Base-by-base conservation (phyloP, 2,113 vertebrate genomes). In the Heterotilapia buettikoferi region DNA sequence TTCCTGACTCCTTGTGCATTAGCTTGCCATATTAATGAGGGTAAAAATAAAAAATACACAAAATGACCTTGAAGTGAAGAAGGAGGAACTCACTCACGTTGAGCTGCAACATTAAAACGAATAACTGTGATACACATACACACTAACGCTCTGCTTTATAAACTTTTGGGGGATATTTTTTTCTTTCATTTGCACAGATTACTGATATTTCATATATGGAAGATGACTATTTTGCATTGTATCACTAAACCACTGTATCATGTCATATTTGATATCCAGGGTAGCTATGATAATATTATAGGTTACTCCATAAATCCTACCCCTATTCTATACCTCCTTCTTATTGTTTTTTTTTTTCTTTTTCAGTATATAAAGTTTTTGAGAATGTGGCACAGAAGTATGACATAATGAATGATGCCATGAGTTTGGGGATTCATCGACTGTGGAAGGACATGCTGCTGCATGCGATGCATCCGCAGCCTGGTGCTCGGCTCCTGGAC, bases 341-440 rank as follows among this genome's bases (percentile, higher is more conserved):
- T 78, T 11, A 50, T 19, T 89, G 2, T 12, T 11, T 19, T 87
- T 87, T 53, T 59, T 24, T 89, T 1, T n/a, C 11, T 19, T 87
- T 88, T 66, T 61, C 92, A 99, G 99, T 99, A 82, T 97, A 99
- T 78, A 96, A 97, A 56, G 98, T 99, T 19, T 99, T 99, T 96
- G 96, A 99, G 94, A 98, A 90, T 4, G 98, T 99, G 88, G 98
- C 99, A 7, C 95, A 97, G 95, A 99, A 98, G 43, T 99, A 99
- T 0, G 98, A 99, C 18, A 21, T 98, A 4, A 99, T 99, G 99
- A 99, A 99, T 29, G 98, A 99, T 18, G 97, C 97, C 26, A 99
- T 99, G 98, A 98, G 97, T 89, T 87, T 99, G 16, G 99, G 99
- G 26, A 95, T 99, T 82, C 99, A 99, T 89, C 97, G 99, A 2